Evolutionary conservation across 2,113 vertebrate genomes (phyloP).

Genomic region (Platycercus adscitus): DNA sequence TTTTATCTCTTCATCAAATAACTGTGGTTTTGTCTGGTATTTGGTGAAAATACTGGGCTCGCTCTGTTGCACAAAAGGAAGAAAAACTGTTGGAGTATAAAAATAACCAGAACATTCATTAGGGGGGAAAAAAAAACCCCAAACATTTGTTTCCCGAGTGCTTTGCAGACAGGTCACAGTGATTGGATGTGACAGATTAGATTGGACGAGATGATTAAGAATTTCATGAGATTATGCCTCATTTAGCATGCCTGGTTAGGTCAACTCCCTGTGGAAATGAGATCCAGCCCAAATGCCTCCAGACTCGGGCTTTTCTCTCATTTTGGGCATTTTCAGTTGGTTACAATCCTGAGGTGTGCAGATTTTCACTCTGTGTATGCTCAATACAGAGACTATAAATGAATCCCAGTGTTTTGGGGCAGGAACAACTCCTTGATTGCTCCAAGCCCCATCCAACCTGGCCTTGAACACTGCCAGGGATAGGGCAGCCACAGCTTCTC

Average conservation of each 20-base stretch:
- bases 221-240: not conserved
- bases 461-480: not conserved
- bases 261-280: not conserved
- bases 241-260: not conserved
- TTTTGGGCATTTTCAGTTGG: not conserved
- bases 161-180: not conserved
- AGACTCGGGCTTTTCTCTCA: not conserved
- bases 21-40: conserved; percentile 88
- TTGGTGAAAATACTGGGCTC: conserved; percentile 84
- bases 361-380: not conserved
- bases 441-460: not conserved
- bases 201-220: not conserved
- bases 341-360: not conserved
- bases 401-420: not conserved
- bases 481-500: not conserved
- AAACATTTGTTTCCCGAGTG: not conserved
- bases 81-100: conserved; percentile 6
- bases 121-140: not conserved
- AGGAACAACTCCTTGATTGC: not conserved
- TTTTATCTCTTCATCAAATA: conserved; percentile 83
- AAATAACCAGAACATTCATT: conserved; percentile 27
- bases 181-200: not conserved
- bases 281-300: not conserved
- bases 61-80: conserved; percentile 75
- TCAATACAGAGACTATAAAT: conserved; percentile 5